Evolutionary conservation across 2,797 vertebrate genomes (phyloP), one percentile per base, ranked within the genome.

Genomic region (Fundulus diaphanus): DNA sequence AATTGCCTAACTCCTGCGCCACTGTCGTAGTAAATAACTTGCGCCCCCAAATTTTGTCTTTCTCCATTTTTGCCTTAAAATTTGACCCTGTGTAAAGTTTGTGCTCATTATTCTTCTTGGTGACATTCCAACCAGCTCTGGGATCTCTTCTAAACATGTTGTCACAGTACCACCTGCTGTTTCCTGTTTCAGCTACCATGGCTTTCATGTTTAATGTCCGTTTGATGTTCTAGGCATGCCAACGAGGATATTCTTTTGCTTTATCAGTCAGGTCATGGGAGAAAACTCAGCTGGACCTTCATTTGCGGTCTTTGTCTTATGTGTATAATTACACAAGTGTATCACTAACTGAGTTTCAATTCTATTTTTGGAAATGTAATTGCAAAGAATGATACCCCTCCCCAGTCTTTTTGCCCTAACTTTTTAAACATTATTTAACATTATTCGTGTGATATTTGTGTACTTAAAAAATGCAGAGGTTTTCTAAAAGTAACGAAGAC

Each of bases 181-280:
- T 49, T 51, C n/a, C 35, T 68, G 48, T 67, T 68, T 81, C 73
- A 69, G 70, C 76, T 57, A 76, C 35, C 35, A 49, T 77, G 29
- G 40, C 29, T 59, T 80, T 76, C 72, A n/a, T n/a, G 29, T 72
- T 75, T 59, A 59, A 66, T 73, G 73, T 81, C 75, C 74, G 70
- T 75, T 71, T 76, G 2, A 59, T 67, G 80, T 66, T 77, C 27
- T 68, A n/a, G 16, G 3, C 29, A 59, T 59, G 31, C 13, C n/a
- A 31, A 15, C 15, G 3, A 29, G 54, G 54, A 29, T 57, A 12
- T 13, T 16, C 12, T 44, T 42, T n/a, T n/a, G 33, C 15, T n/a
- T 24, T 40, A 40, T 1, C 51, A 37, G 68, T 33, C 7, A 70
- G 33, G 33, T 54, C 68, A 42, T 29, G 7, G n/a, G 29, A 42